Evolutionary conservation across 1,140 invertebrate genomes (phyloP), one percentile per base, ranked within the genome.

Genomic region (Hypsibius dujardini): DNA sequence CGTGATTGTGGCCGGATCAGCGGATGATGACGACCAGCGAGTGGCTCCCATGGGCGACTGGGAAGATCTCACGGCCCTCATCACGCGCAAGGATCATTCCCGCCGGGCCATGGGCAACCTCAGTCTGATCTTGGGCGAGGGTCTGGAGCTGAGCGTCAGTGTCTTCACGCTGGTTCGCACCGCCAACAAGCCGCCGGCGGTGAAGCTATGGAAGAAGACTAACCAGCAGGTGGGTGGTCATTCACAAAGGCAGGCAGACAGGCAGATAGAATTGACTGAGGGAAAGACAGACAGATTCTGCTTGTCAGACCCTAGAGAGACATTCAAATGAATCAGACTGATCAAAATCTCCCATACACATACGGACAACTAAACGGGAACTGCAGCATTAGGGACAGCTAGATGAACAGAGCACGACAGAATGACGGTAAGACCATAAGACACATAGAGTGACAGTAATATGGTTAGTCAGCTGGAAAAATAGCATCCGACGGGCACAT

Each of bases 1-100:
- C 67, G 67, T 59, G 59, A 46, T 75, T 28, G 47, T 67, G 79
- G 78, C 79, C 72, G 72, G 78, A 40, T 72, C 79, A 56, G 78
- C 73, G 71, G 75, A 73, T 50, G 76, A 77, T 72, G 79, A 80
- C 75, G 79, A 79, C 75, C 76, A 76, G 46, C 45, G 78, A 69
- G 75, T 77, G 59, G 77, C 77, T 72, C 76, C 77, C n/a, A n/a
- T 79, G 42, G 80, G 78, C 74, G 77, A 75, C 74, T 75, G 79
- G 62, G 79, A 81, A 40, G 79, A 82, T 74, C 75, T 82, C 42
- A 74, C 80, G 1, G 77, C 71, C 71, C 79, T 81, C 72, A 80
- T 83, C 2, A 74, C 78, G 67, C 75, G 76, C 2, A 80, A 81
- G 72, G 79, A 80, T 69, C 79, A 81, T 75, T 81, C 81, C 73